A percentile compares a stretch with the other conserved stretches of the same genome.
Evolutionary conservation across 2,113 vertebrate species (phyloP).

Genomic region (Carassius gibelio): DNA sequence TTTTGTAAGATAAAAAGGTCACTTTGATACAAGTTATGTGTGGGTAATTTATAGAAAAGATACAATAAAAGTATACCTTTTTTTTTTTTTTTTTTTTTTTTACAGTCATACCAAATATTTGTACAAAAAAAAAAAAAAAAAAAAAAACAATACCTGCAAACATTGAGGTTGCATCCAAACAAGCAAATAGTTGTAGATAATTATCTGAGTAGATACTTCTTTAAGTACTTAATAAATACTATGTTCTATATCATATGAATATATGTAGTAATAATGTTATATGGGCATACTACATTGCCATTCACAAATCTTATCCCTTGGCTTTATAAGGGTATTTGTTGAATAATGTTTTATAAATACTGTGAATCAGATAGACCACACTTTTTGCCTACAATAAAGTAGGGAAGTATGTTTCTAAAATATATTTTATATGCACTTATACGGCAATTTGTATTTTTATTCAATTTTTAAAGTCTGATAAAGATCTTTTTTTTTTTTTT

Average conservation of each 20-base stretch:
- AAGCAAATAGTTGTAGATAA: background rate
- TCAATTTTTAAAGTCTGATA: background rate
- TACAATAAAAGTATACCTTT: background rate
- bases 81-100: no score
- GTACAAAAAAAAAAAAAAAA: no score
- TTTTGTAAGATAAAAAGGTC: background rate
- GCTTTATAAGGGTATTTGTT: background rate
- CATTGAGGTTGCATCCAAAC: background rate
- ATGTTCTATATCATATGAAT: background rate
- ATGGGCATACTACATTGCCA: background rate
- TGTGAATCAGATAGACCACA: background rate
- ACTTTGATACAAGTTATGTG: background rate
- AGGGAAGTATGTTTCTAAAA: no score
- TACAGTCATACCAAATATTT: no score
- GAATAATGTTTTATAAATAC: background rate
- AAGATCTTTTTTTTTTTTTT: constrained; percentile 5
- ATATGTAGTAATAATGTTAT: background rate
- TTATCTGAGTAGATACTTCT: background rate
- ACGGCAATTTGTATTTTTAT: no score
- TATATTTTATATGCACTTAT: background rate
- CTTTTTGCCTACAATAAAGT: background rate
- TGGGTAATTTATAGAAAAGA: background rate
- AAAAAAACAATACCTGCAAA: no score
- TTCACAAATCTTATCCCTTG: background rate
- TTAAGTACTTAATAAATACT: background rate